These are phyloP conservation scores for Andrena cerasifolii DNA, from an alignment of 1,140 invertebrate species.

Conservation along the genomic window DNA sequence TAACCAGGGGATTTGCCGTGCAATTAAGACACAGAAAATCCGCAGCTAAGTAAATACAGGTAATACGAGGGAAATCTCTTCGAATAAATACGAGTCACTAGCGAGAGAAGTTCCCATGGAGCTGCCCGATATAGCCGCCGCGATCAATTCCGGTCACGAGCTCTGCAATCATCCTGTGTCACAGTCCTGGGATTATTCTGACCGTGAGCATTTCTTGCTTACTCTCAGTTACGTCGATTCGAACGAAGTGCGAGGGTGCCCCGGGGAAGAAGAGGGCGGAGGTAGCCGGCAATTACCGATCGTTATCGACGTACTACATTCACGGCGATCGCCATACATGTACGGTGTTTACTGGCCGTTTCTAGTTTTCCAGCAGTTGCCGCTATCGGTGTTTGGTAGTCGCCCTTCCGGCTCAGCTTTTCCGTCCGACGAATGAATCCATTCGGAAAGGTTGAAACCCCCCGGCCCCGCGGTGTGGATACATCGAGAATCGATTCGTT, in stretches of 20 bases:
- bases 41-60: not conserved
- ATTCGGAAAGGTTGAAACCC: not conserved
- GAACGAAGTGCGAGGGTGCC: not conserved
- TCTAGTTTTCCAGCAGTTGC: slow-evolving; percentile 42
- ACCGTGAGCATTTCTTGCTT: slow-evolving; percentile 56
- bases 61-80: slow-evolving; percentile 24
- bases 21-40: not conserved
- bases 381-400: not conserved
- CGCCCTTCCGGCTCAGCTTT: slow-evolving; percentile 10
- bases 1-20: not conserved
- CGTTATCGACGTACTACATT: slow-evolving; percentile 60
- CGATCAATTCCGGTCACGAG: slow-evolving; percentile 61
- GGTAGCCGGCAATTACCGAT: slow-evolving; percentile 42
- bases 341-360: slow-evolving; percentile 23
- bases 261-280: not conserved
- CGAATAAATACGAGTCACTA: slow-evolving; percentile 8
- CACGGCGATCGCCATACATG: slow-evolving; percentile 34
- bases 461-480: not conserved
- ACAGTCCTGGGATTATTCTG: slow-evolving; percentile 59
- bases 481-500: not conserved
- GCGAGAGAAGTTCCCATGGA: not conserved
- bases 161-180: slow-evolving; percentile 59
- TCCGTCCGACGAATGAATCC: not conserved
- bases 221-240: slow-evolving; percentile 35
- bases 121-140: not conserved